A percentile compares a stretch with the other conserved stretches of the same genome.
phyloP scores from a whole-genome alignment of 2,888 invertebrate genomes.

The Cryptophagus acutangulus region DNA sequence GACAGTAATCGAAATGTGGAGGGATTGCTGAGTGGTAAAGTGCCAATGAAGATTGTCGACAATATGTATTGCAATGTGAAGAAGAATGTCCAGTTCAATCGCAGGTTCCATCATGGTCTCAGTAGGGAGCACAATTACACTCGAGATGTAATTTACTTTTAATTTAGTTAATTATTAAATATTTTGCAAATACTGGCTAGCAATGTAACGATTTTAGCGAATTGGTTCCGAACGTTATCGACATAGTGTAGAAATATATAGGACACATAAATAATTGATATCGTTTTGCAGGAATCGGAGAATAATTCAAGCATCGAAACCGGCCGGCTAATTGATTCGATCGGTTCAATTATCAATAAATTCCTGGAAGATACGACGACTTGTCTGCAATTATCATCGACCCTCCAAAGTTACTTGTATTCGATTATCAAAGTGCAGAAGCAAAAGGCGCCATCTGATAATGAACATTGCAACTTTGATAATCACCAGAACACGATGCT shows the following conservation, averaged over 20 bases:
- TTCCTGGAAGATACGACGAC: neutral
- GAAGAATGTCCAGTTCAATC: slow-evolving; percentile 14
- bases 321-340: slow-evolving; percentile 1
- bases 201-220: too few relatives aligned
- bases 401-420: slow-evolving; percentile 1
- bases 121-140: slow-evolving; percentile 7
- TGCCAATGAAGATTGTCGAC: slow-evolving; percentile 21
- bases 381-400: neutral
- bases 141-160: slow-evolving; percentile 11
- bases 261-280: too few relatives aligned
- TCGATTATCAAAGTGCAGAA: neutral
- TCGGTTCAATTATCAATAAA: slow-evolving; percentile 1
- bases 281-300: too few relatives aligned
- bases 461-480: slow-evolving; percentile 4
- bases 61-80: slow-evolving; percentile 19
- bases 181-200: too few relatives aligned
- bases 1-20: slow-evolving; percentile 17
- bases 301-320: neutral
- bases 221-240: too few relatives aligned
- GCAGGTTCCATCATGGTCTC: slow-evolving; percentile 17
- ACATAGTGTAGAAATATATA: too few relatives aligned
- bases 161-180: too few relatives aligned
- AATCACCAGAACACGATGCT: slow-evolving; percentile 5
- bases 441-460: too few relatives aligned
- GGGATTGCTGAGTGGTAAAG: slow-evolving; percentile 18